phyloP scores from a whole-genome alignment of 2,797 vertebrate species.

The Channa striata region DNA sequence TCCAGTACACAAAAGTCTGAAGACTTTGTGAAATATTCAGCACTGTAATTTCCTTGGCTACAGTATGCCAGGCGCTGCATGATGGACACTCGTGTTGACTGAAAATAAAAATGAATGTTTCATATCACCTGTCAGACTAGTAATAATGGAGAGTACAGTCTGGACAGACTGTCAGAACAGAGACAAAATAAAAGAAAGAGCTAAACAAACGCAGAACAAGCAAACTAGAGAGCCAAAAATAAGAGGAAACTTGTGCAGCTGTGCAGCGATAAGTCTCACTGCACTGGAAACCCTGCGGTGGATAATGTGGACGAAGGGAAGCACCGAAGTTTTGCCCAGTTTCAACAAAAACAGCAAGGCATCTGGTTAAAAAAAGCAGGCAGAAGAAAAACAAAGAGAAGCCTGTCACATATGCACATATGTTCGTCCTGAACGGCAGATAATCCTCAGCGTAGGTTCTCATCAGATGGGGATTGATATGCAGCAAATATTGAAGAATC shows the following conservation, averaged over 20 bases:
- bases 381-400: constrained; percentile 63
- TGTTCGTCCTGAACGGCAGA: constrained; percentile 59
- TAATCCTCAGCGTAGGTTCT: constrained; percentile 57
- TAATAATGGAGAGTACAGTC: constrained; percentile 27
- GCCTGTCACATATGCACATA: constrained; percentile 38
- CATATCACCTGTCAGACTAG: constrained; percentile 53
- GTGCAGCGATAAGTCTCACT: constrained; percentile 64
- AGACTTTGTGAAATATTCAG: constrained; percentile 21
- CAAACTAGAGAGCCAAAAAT: constrained; percentile 65
- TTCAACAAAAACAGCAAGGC: constrained; percentile 71
- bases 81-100: constrained; percentile 27
- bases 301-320: constrained; percentile 73
- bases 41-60: constrained; percentile 26
- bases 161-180: constrained; percentile 17
- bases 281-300: constrained; percentile 69
- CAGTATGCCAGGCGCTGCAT: constrained; percentile 2
- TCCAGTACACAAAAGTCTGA: constrained; percentile 27
- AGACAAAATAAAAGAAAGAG: constrained; percentile 13
- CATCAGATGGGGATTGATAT: constrained; percentile 22
- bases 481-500: constrained; percentile 7
- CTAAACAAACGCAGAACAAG: constrained; percentile 45
- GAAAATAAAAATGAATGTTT: constrained; percentile 42
- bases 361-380: constrained; percentile 68
- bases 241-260: constrained; percentile 84
- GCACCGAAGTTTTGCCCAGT: constrained; percentile 61